phyloP scores from a whole-genome alignment of 2,797 vertebrate species.

The Perodicticus potto region DNA sequence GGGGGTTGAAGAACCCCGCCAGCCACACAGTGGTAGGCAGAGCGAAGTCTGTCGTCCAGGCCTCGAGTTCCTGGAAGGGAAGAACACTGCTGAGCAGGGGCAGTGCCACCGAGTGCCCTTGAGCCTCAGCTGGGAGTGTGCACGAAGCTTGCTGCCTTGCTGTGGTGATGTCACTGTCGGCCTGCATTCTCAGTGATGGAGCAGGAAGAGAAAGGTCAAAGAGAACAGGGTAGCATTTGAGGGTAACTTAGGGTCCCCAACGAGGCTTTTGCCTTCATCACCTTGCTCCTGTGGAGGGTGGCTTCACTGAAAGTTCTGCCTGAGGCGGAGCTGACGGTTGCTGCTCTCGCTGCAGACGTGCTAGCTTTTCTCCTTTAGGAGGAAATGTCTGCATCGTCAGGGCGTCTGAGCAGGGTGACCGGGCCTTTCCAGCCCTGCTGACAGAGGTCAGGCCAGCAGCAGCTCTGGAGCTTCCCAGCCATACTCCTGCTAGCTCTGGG shows the following conservation, averaged over 20 bases:
- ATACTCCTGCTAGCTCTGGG: neutral
- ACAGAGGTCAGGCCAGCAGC: neutral
- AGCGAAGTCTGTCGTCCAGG: constrained; percentile 88
- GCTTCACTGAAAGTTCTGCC: accelerated
- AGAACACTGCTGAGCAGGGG: neutral
- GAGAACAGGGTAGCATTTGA: accelerated
- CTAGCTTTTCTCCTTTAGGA: neutral
- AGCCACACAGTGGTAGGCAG: constrained; percentile 89
- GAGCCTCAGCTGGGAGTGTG: neutral
- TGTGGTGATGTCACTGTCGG: accelerated
- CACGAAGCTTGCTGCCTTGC: neutral
- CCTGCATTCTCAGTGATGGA: neutral
- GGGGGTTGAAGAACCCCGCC: constrained; percentile 89
- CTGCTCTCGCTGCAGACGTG: accelerated
- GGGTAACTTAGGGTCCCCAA: neutral
- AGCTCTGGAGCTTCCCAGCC: neutral
- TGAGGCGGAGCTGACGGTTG: neutral
- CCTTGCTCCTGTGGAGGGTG: accelerated
- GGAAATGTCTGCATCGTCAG: neutral
- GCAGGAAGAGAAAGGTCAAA: neutral
- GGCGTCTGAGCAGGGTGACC: accelerated
- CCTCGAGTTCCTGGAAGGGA: constrained; percentile 87
- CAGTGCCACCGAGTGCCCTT: no score
- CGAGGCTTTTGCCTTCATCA: neutral
- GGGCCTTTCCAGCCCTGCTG: neutral